A percentile compares a stretch with the other conserved stretches of the same genome.
phyloP scores from a whole-genome alignment of 2,888 invertebrate species.

The Noctua pronuba region DNA sequence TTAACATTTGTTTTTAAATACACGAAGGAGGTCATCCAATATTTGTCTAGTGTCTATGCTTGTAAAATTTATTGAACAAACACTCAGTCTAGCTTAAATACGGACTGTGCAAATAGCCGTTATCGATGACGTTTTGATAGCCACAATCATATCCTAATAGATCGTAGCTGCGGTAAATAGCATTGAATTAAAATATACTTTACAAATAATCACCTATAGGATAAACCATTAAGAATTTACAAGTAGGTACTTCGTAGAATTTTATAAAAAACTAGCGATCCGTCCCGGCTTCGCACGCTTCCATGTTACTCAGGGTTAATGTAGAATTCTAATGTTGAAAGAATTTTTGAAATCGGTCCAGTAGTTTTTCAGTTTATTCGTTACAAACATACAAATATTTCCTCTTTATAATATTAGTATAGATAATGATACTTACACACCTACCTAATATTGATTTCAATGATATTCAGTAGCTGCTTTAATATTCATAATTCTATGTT shows the following conservation, averaged over 20 bases:
- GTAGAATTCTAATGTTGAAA: too few relatives aligned
- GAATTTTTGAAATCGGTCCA: too few relatives aligned
- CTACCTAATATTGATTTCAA: neutral
- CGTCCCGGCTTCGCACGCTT: too few relatives aligned
- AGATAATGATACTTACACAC: neutral
- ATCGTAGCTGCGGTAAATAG: neutral
- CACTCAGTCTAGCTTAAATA: conserved; percentile 32
- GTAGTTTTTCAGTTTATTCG: too few relatives aligned
- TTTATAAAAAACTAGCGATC: too few relatives aligned
- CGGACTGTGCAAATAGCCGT: conserved; percentile 32
- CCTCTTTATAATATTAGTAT: too few relatives aligned
- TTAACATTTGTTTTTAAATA: conserved; percentile 47
- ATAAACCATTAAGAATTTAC: neutral
- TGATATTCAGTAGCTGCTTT: neutral
- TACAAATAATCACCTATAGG: neutral
- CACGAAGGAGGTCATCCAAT: conserved; percentile 47
- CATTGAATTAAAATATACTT: conserved; percentile 11
- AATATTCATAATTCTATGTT: neutral
- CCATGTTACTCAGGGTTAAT: too few relatives aligned
- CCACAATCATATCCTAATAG: conserved; percentile 20
- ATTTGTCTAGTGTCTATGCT: conserved; percentile 52
- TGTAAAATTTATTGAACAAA: conserved; percentile 52
- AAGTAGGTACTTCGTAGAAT: neutral
- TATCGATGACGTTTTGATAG: conserved; percentile 39
- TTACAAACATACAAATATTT: too few relatives aligned